These are phyloP conservation scores for Periphyllus acericola DNA, from an alignment of 2,888 invertebrate genomes.

Conservation along the genomic window DNA sequence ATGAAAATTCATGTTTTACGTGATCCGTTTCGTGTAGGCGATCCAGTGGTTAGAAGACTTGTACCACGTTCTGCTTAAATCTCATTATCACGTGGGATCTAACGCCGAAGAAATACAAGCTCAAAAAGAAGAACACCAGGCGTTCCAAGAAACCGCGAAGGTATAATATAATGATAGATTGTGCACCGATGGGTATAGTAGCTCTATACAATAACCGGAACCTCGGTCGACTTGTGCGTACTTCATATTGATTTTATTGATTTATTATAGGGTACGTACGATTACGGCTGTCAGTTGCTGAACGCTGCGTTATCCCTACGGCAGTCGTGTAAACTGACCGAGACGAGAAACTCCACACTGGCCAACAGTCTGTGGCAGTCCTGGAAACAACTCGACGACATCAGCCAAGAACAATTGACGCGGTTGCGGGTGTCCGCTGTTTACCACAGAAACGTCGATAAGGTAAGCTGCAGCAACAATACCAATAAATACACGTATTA, in stretches of 20 bases:
- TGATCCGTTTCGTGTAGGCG: constrained; percentile 61
- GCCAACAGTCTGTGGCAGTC: constrained; percentile 73
- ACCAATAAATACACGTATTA: no score
- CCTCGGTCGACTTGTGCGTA: no score
- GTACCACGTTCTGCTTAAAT: constrained; percentile 76
- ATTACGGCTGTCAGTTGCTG: constrained; percentile 82
- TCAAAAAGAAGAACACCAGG: constrained; percentile 79
- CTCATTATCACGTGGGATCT: constrained; percentile 79
- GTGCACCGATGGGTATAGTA: not conserved
- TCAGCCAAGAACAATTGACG: constrained; percentile 81
- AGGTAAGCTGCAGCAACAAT: constrained; percentile 66
- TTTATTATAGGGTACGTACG: constrained; percentile 76
- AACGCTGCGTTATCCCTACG: constrained; percentile 79
- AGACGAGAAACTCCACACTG: constrained; percentile 72
- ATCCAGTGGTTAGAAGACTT: constrained; percentile 82
- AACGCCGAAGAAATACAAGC: constrained; percentile 78
- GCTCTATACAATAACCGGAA: not conserved
- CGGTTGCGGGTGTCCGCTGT: constrained; percentile 79
- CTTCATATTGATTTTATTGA: no score
- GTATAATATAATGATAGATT: constrained; percentile 67
- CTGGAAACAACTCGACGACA: constrained; percentile 77
- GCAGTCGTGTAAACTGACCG: constrained; percentile 76
- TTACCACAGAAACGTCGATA: constrained; percentile 75
- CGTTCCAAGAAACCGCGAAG: constrained; percentile 82
- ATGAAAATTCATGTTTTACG: no score